Conservation (phyloP, 2,113 vertebrate species). For the Anas platyrhynchos region DNA sequence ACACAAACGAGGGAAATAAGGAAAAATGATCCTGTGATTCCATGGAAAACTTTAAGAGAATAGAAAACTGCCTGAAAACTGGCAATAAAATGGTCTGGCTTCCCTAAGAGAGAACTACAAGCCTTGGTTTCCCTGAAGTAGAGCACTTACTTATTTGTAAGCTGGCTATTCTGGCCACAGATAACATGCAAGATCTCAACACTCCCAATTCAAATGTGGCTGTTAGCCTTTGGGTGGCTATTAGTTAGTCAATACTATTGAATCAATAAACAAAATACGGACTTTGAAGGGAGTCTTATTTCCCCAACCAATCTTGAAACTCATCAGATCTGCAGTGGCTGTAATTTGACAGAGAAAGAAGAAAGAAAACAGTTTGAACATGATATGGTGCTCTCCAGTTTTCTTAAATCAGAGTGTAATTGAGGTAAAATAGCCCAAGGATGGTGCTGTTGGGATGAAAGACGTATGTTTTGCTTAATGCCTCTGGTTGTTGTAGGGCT, state of each 20-base stretch:
- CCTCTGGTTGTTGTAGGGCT: not conserved
- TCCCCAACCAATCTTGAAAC: not conserved
- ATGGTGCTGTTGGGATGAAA: not conserved
- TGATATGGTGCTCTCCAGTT: not conserved
- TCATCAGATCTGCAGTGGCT: not conserved
- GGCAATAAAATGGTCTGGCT: not conserved
- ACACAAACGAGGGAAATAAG: not conserved
- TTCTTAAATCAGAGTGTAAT: not conserved
- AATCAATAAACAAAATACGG: not conserved
- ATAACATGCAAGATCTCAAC: not conserved
- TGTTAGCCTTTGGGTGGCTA: not conserved
- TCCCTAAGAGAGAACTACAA: not conserved
- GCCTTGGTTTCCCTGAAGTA: not conserved
- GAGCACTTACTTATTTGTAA: not conserved
- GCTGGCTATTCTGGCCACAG: not conserved
- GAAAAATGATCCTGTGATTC: not conserved
- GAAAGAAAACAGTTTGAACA: not conserved
- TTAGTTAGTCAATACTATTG: slow-evolving; percentile 1
- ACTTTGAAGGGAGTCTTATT: not conserved
- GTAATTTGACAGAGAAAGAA: not conserved
- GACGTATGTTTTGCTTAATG: not conserved
- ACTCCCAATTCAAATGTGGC: not conserved
- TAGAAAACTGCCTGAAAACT: not conserved
- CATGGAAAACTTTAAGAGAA: not conserved
- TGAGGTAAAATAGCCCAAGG: not conserved